Evolutionary conservation across 2,113 vertebrate genomes (phyloP).

Genomic region (Hippolais icterina): DNA sequence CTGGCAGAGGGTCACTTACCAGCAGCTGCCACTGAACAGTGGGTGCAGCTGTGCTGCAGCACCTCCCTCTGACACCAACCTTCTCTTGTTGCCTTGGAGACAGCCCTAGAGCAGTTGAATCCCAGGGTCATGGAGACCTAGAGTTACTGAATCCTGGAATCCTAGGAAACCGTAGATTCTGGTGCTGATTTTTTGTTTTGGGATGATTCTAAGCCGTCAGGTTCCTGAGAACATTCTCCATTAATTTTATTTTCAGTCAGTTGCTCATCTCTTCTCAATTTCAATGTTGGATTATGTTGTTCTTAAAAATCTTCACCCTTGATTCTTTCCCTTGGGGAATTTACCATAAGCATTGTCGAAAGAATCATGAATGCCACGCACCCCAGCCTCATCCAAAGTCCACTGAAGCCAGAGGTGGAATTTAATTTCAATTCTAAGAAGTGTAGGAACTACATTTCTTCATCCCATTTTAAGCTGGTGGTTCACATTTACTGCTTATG

Average conservation of each 20-base stretch:
- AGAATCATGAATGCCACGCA: neutral
- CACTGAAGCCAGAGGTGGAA: neutral
- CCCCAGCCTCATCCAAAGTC: neutral
- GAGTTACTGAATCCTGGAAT: too few relatives aligned
- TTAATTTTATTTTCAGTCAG: neutral
- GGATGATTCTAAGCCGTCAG: neutral
- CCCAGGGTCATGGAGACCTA: neutral
- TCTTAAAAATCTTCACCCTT: neutral
- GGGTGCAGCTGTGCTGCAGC: accelerated
- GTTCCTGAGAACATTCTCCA: neutral
- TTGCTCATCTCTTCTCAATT: neutral
- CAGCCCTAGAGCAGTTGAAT: accelerated
- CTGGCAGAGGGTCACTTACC: neutral
- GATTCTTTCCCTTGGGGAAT: neutral
- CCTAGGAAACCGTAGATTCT: neutral
- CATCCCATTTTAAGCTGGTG: neutral
- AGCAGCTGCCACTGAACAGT: neutral
- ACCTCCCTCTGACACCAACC: neutral
- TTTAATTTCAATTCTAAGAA: neutral
- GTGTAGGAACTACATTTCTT: neutral
- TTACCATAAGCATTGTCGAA: neutral
- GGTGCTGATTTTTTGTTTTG: neutral
- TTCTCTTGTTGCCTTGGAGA: neutral
- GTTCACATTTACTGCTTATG: neutral
- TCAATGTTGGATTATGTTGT: neutral